phyloP scores from a whole-genome alignment of 1,140 invertebrate genomes.

The Meloidogyne chitwoodi region DNA sequence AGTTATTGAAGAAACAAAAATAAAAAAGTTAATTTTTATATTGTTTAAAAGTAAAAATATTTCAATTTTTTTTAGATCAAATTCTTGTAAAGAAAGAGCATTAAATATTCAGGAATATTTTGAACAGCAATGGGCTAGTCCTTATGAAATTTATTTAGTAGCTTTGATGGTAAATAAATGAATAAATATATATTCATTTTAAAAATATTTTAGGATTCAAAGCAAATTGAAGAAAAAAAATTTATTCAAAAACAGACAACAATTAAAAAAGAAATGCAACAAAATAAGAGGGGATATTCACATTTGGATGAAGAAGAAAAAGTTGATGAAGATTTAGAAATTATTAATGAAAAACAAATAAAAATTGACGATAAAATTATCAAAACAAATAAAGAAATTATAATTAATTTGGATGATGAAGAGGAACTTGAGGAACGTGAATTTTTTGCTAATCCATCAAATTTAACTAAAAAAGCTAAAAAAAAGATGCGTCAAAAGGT shows the following conservation, averaged over 20 bases:
- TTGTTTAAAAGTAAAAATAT: no score
- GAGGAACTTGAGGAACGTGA: not conserved
- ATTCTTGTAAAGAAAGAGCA: not conserved
- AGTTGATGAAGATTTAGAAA: not conserved
- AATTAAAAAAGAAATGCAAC: not conserved
- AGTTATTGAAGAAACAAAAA: not conserved
- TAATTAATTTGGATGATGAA: not conserved
- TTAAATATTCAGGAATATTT: not conserved
- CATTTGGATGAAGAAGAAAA: constrained; percentile 4
- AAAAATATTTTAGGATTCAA: not conserved
- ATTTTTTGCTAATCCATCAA: constrained; percentile 17
- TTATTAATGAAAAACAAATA: not conserved
- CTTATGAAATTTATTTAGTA: constrained; percentile 28
- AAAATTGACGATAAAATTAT: not conserved
- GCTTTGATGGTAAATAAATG: not conserved
- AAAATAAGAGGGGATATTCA: not conserved
- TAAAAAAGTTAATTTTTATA: not conserved
- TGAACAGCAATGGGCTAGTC: constrained; percentile 26
- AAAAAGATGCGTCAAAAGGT: not conserved
- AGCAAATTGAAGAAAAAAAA: not conserved
- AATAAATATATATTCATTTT: not conserved
- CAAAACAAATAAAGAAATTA: not conserved
- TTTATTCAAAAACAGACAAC: not conserved
- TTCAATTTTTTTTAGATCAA: not conserved
- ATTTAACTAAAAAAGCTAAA: constrained; percentile 13